Evolutionary conservation across 1,140 invertebrate genomes (phyloP).

Genomic region (Eciton burchellii): DNA sequence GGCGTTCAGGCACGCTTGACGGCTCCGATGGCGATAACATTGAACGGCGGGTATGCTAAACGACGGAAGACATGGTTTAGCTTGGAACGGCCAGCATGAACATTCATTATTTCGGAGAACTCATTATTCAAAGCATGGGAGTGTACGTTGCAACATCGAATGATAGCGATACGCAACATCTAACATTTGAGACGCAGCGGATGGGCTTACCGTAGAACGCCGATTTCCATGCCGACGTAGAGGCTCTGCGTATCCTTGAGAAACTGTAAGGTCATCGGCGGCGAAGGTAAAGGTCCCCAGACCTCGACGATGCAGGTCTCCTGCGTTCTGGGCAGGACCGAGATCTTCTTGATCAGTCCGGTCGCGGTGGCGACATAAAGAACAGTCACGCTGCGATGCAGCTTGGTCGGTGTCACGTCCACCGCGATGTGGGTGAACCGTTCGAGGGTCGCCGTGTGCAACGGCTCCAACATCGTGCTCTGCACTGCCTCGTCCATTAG

Average conservation of each 20-base stretch:
- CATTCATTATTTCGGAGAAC: neutral
- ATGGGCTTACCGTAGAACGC: slow-evolving; percentile 88
- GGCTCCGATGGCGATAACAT: slow-evolving; percentile 90
- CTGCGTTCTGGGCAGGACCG: slow-evolving; percentile 88
- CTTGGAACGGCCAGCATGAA: neutral
- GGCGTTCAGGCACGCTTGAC: slow-evolving; percentile 91
- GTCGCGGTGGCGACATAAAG: slow-evolving; percentile 92
- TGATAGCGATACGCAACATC: no score
- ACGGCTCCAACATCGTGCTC: slow-evolving; percentile 89
- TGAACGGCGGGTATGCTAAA: slow-evolving; percentile 90
- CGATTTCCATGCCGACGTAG: slow-evolving; percentile 92
- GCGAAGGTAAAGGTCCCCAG: slow-evolving; percentile 90
- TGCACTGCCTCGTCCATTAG: slow-evolving; percentile 95
- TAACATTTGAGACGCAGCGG: no score
- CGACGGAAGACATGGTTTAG: slow-evolving; percentile 21
- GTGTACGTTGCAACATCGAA: no score
- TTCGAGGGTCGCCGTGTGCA: slow-evolving; percentile 90
- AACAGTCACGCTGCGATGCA: slow-evolving; percentile 88
- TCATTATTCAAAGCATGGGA: neutral
- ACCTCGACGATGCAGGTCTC: slow-evolving; percentile 94
- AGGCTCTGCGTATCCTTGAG: slow-evolving; percentile 92
- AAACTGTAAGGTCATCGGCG: slow-evolving; percentile 91
- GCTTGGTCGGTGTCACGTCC: slow-evolving; percentile 90
- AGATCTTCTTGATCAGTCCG: slow-evolving; percentile 93
- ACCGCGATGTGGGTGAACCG: slow-evolving; percentile 92